phyloP scores from a whole-genome alignment of 2,888 invertebrate genomes.

The Xanthia togata region DNA sequence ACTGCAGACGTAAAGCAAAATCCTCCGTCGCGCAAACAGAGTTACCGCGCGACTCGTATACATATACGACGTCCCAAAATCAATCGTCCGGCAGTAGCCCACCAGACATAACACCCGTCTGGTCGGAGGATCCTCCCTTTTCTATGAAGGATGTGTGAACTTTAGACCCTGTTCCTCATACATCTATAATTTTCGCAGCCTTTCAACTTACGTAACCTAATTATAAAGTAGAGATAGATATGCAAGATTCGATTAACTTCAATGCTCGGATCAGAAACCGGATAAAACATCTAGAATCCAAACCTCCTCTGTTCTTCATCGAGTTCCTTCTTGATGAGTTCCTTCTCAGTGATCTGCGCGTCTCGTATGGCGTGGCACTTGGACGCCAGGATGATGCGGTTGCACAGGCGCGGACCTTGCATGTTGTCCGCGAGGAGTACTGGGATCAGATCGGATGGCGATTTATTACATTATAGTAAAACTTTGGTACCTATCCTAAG shows the following conservation, averaged over 20 bases:
- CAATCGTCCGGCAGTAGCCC: too few species aligned
- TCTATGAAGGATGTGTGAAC: too few species aligned
- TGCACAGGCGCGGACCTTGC: conserved; percentile 91
- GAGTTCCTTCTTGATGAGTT: conserved; percentile 90
- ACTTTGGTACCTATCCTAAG: neutral
- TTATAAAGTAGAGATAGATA: neutral
- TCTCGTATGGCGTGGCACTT: conserved; percentile 96
- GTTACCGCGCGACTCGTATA: too few species aligned
- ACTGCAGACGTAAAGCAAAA: too few species aligned
- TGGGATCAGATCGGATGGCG: conserved; percentile 51
- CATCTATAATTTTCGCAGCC: neutral
- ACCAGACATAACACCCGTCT: too few species aligned
- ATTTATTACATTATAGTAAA: neutral
- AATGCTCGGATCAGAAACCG: neutral
- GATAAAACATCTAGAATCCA: neutral
- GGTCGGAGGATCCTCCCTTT: too few species aligned
- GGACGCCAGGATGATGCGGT: conserved; percentile 94
- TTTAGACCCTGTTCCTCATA: too few species aligned
- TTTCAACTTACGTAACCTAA: too few species aligned
- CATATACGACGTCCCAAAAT: too few species aligned
- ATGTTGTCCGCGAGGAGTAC: conserved; percentile 92
- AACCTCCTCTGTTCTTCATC: conserved; percentile 89
- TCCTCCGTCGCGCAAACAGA: too few species aligned
- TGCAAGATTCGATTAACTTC: neutral
- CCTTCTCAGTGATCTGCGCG: conserved; percentile 94